phyloP scores from a whole-genome alignment of 2,888 invertebrate genomes.

The Gibbula magus region DNA sequence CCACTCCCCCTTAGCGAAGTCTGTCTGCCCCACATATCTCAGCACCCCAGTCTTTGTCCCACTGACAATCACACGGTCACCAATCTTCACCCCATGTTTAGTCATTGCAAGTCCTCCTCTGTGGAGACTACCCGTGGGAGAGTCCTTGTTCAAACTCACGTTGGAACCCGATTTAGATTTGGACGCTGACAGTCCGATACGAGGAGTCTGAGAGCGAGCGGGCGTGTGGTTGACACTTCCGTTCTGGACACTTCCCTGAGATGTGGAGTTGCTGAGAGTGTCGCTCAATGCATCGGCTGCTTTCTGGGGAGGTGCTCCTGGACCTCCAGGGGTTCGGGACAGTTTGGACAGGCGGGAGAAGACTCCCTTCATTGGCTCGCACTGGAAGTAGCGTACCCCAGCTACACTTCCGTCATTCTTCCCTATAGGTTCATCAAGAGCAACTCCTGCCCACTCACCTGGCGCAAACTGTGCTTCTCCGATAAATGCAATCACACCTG shows the following conservation, averaged over 20 bases:
- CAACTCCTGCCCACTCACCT: constrained; percentile 75
- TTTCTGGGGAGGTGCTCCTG: constrained; percentile 30
- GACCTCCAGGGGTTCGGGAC: constrained; percentile 62
- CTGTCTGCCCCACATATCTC: constrained; percentile 89
- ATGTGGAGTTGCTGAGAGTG: constrained; percentile 32
- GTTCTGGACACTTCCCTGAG: constrained; percentile 41
- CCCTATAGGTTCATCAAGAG: constrained; percentile 73
- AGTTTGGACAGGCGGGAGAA: constrained; percentile 83
- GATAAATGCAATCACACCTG: constrained; percentile 73
- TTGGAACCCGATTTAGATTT: constrained; percentile 36
- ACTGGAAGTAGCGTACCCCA: constrained; percentile 74
- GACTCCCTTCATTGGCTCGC: constrained; percentile 74
- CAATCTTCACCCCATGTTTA: constrained; percentile 58
- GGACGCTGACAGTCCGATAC: constrained; percentile 45
- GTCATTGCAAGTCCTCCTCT: constrained; percentile 45
- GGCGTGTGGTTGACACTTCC: constrained; percentile 30
- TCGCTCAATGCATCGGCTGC: constrained; percentile 7
- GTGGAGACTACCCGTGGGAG: constrained; percentile 56
- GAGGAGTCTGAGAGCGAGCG: constrained; percentile 43
- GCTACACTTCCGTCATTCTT: constrained; percentile 75
- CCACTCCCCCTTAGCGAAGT: constrained; percentile 95
- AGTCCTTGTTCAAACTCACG: constrained; percentile 51
- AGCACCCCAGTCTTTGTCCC: constrained; percentile 87
- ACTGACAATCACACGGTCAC: constrained; percentile 73
- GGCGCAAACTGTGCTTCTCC: constrained; percentile 75